phyloP scores from a whole-genome alignment of 2,797 vertebrate genomes.

The Sardinella longiceps region DNA sequence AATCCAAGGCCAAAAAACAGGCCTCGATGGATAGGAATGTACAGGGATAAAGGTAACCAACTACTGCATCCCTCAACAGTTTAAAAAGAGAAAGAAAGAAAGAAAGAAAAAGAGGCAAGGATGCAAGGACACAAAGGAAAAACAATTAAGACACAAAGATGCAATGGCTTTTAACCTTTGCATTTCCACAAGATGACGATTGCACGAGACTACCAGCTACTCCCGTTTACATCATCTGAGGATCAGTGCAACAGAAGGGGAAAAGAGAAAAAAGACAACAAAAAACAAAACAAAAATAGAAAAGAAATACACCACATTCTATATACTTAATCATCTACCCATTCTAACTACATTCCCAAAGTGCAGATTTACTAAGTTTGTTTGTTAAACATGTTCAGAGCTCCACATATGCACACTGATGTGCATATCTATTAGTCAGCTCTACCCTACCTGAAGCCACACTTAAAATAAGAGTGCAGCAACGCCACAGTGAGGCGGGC shows the following conservation, averaged over 20 bases:
- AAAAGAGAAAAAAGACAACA: not conserved
- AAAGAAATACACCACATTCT: not conserved
- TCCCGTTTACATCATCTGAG: not conserved
- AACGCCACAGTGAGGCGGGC: not conserved
- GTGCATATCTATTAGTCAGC: not conserved
- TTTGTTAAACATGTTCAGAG: not conserved
- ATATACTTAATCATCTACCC: not conserved
- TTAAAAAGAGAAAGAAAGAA: not conserved
- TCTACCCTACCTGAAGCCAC: not conserved
- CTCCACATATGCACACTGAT: not conserved
- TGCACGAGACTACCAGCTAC: not conserved
- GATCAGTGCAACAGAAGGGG: not conserved
- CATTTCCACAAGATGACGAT: not conserved
- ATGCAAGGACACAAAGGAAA: not conserved
- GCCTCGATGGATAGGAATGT: not conserved
- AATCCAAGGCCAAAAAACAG: not conserved
- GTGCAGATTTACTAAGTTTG: not conserved
- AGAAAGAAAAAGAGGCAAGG: not conserved
- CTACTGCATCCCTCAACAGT: not conserved
- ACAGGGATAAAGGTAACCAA: not conserved
- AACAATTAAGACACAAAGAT: not conserved
- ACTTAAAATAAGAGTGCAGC: not conserved
- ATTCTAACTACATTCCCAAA: not conserved
- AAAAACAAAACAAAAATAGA: not conserved
- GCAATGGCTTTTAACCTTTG: not conserved